These are phyloP conservation scores for Drosophila leonis DNA, from an alignment of 2,888 invertebrate genomes.

Conservation along the genomic window DNA sequence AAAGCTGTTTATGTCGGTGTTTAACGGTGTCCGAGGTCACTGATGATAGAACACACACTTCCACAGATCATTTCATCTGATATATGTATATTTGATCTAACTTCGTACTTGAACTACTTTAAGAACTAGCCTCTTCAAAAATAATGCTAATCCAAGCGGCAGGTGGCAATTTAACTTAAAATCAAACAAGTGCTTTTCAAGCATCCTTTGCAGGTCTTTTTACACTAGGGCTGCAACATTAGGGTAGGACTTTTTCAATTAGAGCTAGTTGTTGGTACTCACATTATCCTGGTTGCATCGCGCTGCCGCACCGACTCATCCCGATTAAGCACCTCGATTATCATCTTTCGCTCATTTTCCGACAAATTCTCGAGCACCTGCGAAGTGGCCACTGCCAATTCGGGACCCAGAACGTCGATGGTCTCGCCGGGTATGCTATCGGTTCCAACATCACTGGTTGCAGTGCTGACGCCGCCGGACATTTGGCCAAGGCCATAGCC, in stretches of 20 bases:
- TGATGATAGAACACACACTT: background rate
- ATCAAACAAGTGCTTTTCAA: background rate
- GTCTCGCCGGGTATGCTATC: constrained; percentile 80
- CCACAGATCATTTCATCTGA: background rate
- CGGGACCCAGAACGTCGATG: constrained; percentile 83
- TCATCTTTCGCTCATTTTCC: constrained; percentile 86
- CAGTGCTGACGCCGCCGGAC: constrained; percentile 46
- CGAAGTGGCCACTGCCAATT: constrained; percentile 83
- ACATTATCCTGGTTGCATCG: constrained; percentile 87
- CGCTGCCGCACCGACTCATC: constrained; percentile 86
- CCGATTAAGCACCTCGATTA: constrained; percentile 86
- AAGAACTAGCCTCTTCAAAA: background rate
- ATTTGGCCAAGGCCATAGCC: constrained; percentile 43
- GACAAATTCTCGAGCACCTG: constrained; percentile 84
- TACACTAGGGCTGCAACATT: background rate
- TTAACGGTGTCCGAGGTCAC: background rate
- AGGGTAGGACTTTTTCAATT: constrained; percentile 4
- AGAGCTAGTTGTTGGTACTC: constrained; percentile 80
- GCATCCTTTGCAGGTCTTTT: background rate
- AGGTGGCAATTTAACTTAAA: constrained; percentile 1
- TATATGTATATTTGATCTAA: background rate
- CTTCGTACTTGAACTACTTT: background rate
- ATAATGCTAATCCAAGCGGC: background rate
- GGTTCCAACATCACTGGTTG: constrained; percentile 65
- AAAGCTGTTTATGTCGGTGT: background rate